Evolutionary conservation across 2,113 vertebrate species (phyloP), one percentile per base, ranked within the genome.

Genomic region (Pelecanus crispus): DNA sequence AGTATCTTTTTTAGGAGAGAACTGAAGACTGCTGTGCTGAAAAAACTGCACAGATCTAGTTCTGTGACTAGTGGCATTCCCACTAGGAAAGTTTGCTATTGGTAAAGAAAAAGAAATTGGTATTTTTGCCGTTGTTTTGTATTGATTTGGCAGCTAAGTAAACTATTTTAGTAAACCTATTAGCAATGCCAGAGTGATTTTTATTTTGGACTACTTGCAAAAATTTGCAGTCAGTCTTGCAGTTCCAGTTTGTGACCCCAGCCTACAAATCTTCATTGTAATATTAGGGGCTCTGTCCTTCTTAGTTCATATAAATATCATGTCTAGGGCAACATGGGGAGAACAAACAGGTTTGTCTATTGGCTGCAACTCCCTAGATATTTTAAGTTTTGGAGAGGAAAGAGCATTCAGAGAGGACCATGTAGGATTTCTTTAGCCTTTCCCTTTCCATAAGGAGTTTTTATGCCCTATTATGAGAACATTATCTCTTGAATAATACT

Each of bases 101-200:
- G 47, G n/a, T 82, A 56, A 62, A 92, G 68, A 38, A 34, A 90
- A 86, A 75, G 15, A 28, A 63, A 91, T 86, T 70, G 24, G 17
- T 55, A 50, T 81, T 88, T 87, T 61, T 91, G 42, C 77, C 90
- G 44, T 42, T 90, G 80, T 70, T 94, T 68, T 49, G 17, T 96
- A 88, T 92, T 86, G 88, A 83, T 93, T 86, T 88, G 63, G 58
- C 79, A 95, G 86, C 75, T 68, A 80, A 56, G 58, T 88, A 86
- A 73, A 80, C 58, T 92, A 22, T 65, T 71, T 17, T 45, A 80
- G 66, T 75, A 92, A 80, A 92, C n/a, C 71, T 63, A 53, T 94
- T 88, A 93, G 71, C 62, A 80, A 68, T 90, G 79, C 71, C 58
- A 75, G 66, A 77, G 40, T 49, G 79, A 90, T 90, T 78, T 87